Evolutionary conservation across 2,888 invertebrate species (phyloP), one percentile per base, ranked within the genome.

Genomic region (Hanleya hanleyi): DNA sequence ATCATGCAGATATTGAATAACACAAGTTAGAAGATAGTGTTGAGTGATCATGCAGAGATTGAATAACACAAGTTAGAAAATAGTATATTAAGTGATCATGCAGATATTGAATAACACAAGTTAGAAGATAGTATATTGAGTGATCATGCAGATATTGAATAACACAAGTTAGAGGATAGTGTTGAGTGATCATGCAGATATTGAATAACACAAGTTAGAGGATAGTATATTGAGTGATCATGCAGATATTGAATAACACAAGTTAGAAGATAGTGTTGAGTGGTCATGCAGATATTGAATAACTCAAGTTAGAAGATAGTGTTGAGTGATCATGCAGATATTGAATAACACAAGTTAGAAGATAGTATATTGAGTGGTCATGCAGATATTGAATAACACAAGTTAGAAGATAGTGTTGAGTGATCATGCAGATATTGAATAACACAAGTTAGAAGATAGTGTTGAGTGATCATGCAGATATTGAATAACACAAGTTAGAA

Each of bases 221-320:
- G n/a, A n/a, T n/a, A n/a, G 9, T 18, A 9, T 41, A 18, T 41
- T 41, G 41, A 41, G 18, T 12, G 9, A 18, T 18, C 18, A 41
- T 41, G 41, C 9, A 41, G 9, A 41, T 9, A 12, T 9, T 41
- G 41, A 41, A 12, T 12, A 41, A 9, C 18, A 41, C 9, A 41
- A 41, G 41, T 12, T 41, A 41, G 9, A 9, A 18, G 41, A 18
- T 9, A 9, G 9, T 41, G 18, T 41, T 18, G 18, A 67, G 77
- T 76, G 22, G 74, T 80, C 18, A 67, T 85, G 38, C 81, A 84
- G 67, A 77, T 79, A 76, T 83, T 83, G 73, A 65, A 80, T 73
- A 22, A 9, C 15, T 7, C 22, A 7, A 51, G n/a, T 12, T 22
- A 51, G 22, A 41, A 18, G 41, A 18, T 41, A 18, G 41, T 41